These are phyloP conservation scores for Scotopteryx bipunctaria DNA, from an alignment of 2,888 invertebrate genomes.

Conservation along the genomic window DNA sequence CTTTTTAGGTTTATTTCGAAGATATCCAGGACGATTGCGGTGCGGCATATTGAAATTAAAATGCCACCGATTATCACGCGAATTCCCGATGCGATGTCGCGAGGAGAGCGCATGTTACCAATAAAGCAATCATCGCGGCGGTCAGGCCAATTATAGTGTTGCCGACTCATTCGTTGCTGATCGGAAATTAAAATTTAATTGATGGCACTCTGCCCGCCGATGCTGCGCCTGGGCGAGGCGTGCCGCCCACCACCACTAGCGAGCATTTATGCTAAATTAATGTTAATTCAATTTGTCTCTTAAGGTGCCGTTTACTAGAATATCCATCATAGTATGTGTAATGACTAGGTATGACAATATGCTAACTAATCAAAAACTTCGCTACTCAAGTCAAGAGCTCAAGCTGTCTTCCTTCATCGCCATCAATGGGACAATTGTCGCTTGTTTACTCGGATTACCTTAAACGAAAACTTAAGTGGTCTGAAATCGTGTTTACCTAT, in stretches of 20 bases:
- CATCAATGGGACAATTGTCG: conserved; percentile 48
- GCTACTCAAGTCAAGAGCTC: conserved; percentile 4
- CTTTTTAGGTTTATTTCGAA: conserved; percentile 41
- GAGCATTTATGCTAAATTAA: conserved; percentile 72
- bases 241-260: conserved; percentile 45
- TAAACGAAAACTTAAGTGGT: conserved; percentile 64
- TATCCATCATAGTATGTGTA: conserved; percentile 33
- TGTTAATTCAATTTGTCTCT: conserved; percentile 75
- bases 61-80: conserved; percentile 50
- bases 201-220: conserved; percentile 59
- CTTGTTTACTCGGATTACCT: conserved; percentile 52
- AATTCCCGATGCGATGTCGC: conserved; percentile 55
- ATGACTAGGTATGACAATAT: background rate
- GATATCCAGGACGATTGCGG: conserved; percentile 36
- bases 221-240: conserved; percentile 44
- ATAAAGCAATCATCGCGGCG: conserved; percentile 77
- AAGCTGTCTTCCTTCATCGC: conserved; percentile 38
- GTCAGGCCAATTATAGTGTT: conserved; percentile 69
- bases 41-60: conserved; percentile 57
- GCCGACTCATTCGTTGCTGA: conserved; percentile 66
- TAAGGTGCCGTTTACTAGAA: conserved; percentile 47
- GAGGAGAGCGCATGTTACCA: conserved; percentile 61
- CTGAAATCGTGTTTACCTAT: conserved; percentile 57
- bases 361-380: conserved; percentile 28
- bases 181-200: conserved; percentile 80